These are phyloP conservation scores for Sigmodon hispidus DNA, from an alignment of 2,113 vertebrate genomes.

Conservation along the genomic window DNA sequence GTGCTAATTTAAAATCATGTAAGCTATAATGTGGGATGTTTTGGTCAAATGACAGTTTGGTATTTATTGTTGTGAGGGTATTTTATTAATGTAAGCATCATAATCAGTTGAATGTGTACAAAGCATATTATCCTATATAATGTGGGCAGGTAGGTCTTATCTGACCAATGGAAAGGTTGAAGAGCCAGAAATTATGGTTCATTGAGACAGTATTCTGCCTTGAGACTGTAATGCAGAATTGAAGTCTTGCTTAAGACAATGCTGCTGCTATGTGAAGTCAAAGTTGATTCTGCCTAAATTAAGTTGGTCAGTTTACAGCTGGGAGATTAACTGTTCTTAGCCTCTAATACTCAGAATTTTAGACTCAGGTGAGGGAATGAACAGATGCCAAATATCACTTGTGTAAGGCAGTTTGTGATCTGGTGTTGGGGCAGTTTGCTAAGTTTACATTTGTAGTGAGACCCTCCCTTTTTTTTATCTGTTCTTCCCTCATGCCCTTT, in stretches of 20 bases:
- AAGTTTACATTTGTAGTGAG: not conserved
- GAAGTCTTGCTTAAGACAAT: constrained; percentile 3
- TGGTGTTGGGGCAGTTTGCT: not conserved
- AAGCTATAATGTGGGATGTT: not conserved
- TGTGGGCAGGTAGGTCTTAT: not conserved
- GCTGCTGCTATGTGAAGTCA: not conserved
- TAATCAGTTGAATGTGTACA: not conserved
- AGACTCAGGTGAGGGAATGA: not conserved
- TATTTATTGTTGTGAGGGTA: not conserved
- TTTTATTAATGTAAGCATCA: not conserved
- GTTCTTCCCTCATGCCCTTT: not conserved
- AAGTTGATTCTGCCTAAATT: constrained; percentile 11
- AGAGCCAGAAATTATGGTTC: constrained; percentile 23
- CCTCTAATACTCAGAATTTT: constrained; percentile 6
- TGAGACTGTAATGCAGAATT: not conserved
- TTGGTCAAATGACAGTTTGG: not conserved
- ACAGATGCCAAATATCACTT: not conserved
- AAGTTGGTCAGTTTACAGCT: constrained; percentile 6
- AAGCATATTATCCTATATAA: not conserved
- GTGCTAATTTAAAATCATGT: not conserved
- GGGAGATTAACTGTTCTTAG: not conserved
- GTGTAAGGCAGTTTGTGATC: not conserved
- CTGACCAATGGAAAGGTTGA: not conserved
- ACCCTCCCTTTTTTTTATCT: not conserved
- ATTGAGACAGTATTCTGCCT: not conserved